phyloP scores from a whole-genome alignment of 2,888 invertebrate genomes.

The Drosophila atripex region DNA sequence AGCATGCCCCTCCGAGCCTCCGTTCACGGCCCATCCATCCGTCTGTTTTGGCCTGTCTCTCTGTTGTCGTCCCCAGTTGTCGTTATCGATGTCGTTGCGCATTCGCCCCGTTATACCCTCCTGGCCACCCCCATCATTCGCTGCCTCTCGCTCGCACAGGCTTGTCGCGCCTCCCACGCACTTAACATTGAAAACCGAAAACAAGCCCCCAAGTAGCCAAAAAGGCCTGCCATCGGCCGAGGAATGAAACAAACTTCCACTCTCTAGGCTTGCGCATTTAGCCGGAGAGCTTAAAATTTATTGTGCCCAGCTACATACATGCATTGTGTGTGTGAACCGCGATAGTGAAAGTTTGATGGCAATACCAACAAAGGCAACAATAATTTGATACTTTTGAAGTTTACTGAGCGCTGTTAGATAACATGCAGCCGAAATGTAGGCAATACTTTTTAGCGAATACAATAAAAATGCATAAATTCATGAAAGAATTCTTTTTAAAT shows the following conservation, averaged over 20 bases:
- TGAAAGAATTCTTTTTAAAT: not conserved
- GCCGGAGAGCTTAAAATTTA: constrained; percentile 27
- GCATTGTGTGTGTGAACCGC: constrained; percentile 35
- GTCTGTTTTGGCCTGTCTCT: constrained; percentile 32
- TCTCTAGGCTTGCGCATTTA: constrained; percentile 53
- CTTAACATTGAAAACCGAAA: constrained; percentile 78
- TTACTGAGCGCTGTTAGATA: constrained; percentile 53
- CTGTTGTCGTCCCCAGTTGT: constrained; percentile 20
- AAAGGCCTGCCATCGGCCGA: constrained; percentile 56
- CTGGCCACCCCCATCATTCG: not conserved
- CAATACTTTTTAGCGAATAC: constrained; percentile 17
- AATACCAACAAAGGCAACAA: constrained; percentile 42
- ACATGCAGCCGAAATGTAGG: constrained; percentile 23
- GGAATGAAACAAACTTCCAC: constrained; percentile 21
- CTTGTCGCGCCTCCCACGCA: constrained; percentile 52
- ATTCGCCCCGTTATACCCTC: constrained; percentile 36
- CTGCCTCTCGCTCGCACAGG: constrained; percentile 14
- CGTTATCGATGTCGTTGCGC: constrained; percentile 50
- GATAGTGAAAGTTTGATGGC: constrained; percentile 67
- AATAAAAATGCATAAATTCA: not conserved
- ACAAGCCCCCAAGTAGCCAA: constrained; percentile 74
- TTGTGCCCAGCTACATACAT: constrained; percentile 19
- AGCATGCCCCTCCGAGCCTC: constrained; percentile 36
- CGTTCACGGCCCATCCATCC: constrained; percentile 7
- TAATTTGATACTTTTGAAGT: constrained; percentile 63